These are phyloP conservation scores for Diachrysia chrysitis DNA, from an alignment of 2,888 invertebrate species.

Conservation along the genomic window DNA sequence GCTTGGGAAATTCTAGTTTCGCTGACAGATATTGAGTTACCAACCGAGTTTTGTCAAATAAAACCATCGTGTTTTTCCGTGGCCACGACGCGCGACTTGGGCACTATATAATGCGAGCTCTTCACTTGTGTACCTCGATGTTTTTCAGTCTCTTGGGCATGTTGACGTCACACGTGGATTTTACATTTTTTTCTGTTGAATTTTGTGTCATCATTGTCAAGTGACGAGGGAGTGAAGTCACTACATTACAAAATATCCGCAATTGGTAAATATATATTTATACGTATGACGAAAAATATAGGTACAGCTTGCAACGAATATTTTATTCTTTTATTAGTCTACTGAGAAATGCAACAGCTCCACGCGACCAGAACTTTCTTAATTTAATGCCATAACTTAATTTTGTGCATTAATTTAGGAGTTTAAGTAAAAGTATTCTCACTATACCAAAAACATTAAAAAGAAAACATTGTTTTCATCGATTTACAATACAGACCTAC, in stretches of 20 bases:
- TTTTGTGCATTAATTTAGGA: not conserved
- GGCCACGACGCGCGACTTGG: slow-evolving; percentile 35
- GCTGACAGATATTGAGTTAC: slow-evolving; percentile 83
- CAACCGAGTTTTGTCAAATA: slow-evolving; percentile 75
- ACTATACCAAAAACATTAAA: not conserved
- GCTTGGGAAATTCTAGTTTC: slow-evolving; percentile 80
- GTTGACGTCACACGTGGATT: slow-evolving; percentile 28
- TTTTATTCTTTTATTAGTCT: not conserved
- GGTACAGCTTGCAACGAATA: not conserved
- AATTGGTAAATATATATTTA: not conserved
- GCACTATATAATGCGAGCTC: slow-evolving; percentile 40
- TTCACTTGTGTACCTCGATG: slow-evolving; percentile 49
- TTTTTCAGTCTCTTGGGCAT: slow-evolving; percentile 56
- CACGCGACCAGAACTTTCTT: not conserved
- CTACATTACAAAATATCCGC: too few relatives aligned
- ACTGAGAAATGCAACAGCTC: not conserved
- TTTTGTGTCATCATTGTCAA: slow-evolving; percentile 5
- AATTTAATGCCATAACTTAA: not conserved
- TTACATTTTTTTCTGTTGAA: slow-evolving; percentile 21
- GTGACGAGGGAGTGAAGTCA: too few relatives aligned
- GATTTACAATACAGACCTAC: too few relatives aligned
- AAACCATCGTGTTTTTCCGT: slow-evolving; percentile 71
- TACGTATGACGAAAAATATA: not conserved
- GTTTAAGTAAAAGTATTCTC: not conserved
- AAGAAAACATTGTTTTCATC: not conserved